Conservation (phyloP, 2,113 vertebrate genomes). For the Sceloporus undulatus region DNA sequence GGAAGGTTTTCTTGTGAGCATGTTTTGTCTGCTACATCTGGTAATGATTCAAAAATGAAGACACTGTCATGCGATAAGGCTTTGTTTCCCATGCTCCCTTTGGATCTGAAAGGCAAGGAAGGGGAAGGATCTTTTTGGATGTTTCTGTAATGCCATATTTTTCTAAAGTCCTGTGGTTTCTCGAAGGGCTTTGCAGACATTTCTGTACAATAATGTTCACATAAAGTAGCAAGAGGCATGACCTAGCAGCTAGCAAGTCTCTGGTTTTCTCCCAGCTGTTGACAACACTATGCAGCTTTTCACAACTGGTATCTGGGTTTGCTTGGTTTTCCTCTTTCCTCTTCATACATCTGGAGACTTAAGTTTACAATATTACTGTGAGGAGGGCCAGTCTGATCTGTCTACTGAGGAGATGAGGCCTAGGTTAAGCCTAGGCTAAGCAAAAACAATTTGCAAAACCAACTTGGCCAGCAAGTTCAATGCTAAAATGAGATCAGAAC, state of each 20-base stretch:
- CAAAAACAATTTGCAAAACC: background rate
- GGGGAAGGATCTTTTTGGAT: slow-evolving; percentile 28
- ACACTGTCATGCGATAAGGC: slow-evolving; percentile 91
- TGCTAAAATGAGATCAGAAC: background rate
- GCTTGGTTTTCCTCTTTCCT: too few relatives aligned
- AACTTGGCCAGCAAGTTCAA: background rate
- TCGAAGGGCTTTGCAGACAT: background rate
- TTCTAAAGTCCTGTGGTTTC: background rate
- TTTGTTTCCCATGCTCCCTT: slow-evolving; percentile 85
- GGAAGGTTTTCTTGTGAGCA: slow-evolving; percentile 84
- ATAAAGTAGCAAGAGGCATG: too few relatives aligned
- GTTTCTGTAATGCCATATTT: background rate
- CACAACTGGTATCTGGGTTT: too few relatives aligned
- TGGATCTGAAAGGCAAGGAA: slow-evolving; percentile 76
- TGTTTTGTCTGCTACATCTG: slow-evolving; percentile 71
- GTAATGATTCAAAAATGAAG: slow-evolving; percentile 81
- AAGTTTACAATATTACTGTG: background rate
- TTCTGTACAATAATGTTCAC: too few relatives aligned
- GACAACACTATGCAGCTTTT: too few relatives aligned
- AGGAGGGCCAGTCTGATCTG: background rate
- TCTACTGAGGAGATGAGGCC: background rate
- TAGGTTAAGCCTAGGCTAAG: too few relatives aligned
- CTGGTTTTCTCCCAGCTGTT: too few relatives aligned
- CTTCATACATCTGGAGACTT: background rate
- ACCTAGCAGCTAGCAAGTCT: too few relatives aligned